A percentile compares a stretch with the other conserved stretches of the same genome.
These are phyloP conservation scores for Phytoseiulus persimilis DNA, from an alignment of 2,888 invertebrate genomes.

Conservation along the genomic window DNA sequence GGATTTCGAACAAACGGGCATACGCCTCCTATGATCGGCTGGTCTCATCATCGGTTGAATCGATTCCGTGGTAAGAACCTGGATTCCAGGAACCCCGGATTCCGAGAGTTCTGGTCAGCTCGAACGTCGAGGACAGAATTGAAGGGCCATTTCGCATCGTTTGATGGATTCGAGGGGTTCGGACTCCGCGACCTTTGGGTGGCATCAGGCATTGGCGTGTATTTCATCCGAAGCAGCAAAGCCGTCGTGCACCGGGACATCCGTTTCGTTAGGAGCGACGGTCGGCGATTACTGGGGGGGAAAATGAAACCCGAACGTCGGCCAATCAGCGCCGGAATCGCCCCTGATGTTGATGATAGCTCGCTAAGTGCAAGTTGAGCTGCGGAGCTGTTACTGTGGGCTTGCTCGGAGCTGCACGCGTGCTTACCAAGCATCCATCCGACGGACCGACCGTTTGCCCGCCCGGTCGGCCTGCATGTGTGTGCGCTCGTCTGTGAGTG, in stretches of 20 bases:
- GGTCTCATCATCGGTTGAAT: no score
- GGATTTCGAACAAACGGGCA: no score
- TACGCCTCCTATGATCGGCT: no score
- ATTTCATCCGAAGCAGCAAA: not conserved
- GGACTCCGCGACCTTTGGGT: not conserved
- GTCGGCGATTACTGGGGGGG: not conserved
- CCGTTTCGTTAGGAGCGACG: not conserved
- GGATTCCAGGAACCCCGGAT: no score
- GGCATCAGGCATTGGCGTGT: not conserved
- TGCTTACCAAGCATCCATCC: not conserved
- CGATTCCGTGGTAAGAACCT: no score
- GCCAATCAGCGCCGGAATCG: not conserved
- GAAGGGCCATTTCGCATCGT: no score
- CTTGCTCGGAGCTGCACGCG: not conserved
- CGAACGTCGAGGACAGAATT: no score
- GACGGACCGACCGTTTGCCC: not conserved
- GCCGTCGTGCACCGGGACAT: not conserved
- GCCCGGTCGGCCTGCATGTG: not conserved
- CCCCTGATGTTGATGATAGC: not conserved
- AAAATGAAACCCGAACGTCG: not conserved
- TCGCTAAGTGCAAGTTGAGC: not conserved
- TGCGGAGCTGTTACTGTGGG: not conserved
- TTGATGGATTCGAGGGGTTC: no score
- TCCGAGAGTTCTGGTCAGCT: no score
- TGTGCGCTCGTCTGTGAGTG: not conserved